phyloP scores from a whole-genome alignment of 2,888 invertebrate genomes.

The Leptopilina syphax region DNA sequence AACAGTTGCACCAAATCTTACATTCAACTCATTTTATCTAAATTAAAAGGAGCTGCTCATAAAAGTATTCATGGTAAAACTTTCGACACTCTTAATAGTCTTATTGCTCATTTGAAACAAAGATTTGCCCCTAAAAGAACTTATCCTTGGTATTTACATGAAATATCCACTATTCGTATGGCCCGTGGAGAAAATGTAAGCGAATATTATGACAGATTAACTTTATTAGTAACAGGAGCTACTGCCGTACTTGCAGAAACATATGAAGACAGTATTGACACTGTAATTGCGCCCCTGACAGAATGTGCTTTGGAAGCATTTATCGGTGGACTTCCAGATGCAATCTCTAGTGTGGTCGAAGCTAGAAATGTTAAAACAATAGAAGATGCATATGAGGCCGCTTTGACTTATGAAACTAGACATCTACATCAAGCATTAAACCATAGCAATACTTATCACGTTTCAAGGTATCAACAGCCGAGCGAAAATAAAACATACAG shows the following conservation, averaged over 20 bases:
- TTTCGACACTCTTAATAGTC: background rate
- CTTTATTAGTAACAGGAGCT: background rate
- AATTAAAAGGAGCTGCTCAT: background rate
- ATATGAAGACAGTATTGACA: too few relatives aligned
- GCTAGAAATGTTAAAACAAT: too few relatives aligned
- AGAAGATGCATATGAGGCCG: too few relatives aligned
- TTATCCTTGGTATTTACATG: background rate
- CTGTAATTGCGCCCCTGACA: background rate
- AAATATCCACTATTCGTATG: conserved; percentile 41
- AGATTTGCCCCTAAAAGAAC: background rate
- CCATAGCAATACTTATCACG: too few relatives aligned
- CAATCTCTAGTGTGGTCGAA: too few relatives aligned
- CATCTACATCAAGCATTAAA: too few relatives aligned
- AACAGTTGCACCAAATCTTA: too few relatives aligned
- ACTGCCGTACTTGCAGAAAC: too few relatives aligned
- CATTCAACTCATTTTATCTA: background rate
- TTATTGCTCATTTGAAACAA: background rate
- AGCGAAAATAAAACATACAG: too few relatives aligned
- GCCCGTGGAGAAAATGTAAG: background rate
- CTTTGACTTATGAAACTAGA: too few relatives aligned
- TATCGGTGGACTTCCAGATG: too few relatives aligned
- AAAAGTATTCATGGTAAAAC: background rate
- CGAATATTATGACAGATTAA: background rate
- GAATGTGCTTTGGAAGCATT: conserved; percentile 18
- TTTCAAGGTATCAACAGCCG: too few relatives aligned